A percentile compares a stretch with the other conserved stretches of the same genome.
Evolutionary conservation across 2,113 vertebrate genomes (phyloP).

Genomic region (sheep (Ovis aries)): DNA sequence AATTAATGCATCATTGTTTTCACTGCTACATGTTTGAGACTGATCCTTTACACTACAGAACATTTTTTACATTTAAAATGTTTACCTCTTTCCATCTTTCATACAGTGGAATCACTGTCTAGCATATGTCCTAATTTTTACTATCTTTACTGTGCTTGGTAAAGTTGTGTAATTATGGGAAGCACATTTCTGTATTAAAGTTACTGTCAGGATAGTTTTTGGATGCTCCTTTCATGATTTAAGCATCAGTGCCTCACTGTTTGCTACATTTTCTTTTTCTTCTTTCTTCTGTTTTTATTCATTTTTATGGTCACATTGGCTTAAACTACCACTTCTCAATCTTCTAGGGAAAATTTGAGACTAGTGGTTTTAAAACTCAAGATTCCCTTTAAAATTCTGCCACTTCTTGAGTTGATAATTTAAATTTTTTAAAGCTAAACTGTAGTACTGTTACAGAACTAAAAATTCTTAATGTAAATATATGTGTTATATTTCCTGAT

Average conservation of each 20-base stretch:
- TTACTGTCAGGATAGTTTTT: neutral
- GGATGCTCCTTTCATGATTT: neutral
- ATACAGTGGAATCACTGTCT: neutral
- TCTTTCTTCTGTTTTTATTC: neutral
- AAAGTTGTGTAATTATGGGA: neutral
- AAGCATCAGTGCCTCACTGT: neutral
- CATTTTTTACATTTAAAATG: neutral
- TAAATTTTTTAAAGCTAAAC: constrained; percentile 25
- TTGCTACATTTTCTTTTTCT: neutral
- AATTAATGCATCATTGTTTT: neutral
- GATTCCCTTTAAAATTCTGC: constrained; percentile 41
- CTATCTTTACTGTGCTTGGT: neutral
- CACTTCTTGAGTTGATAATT: constrained; percentile 25
- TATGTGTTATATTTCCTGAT: neutral
- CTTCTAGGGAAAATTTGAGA: constrained; percentile 34
- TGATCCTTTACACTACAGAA: neutral
- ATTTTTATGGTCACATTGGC: constrained; percentile 29
- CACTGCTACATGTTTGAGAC: neutral
- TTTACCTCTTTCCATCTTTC: neutral
- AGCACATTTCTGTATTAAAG: constrained; percentile 5
- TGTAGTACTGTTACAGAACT: constrained; percentile 25
- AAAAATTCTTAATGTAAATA: constrained; percentile 52
- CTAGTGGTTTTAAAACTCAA: constrained; percentile 32
- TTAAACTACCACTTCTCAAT: constrained; percentile 24
- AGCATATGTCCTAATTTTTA: neutral